Evolutionary conservation across 1,140 invertebrate species (phyloP).

Genomic region (Philotrypesis tridentata): DNA sequence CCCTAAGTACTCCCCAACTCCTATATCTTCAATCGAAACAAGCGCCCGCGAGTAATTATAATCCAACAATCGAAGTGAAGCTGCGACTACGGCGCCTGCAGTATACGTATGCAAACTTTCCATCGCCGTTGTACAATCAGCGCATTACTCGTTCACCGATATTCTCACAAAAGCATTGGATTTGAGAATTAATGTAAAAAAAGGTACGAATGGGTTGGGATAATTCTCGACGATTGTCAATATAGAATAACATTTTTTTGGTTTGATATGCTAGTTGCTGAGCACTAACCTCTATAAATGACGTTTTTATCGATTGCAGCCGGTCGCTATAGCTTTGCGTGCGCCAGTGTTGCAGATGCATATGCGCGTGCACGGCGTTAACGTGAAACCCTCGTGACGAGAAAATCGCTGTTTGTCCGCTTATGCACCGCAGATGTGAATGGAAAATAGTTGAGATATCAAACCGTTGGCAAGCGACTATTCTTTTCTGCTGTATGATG

Average conservation of each 20-base stretch:
- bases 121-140: background rate
- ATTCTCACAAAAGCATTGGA: background rate
- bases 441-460: background rate
- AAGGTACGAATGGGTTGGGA: no score
- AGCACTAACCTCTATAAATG: constrained; percentile 16
- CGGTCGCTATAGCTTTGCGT: background rate
- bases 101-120: background rate
- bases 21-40: background rate
- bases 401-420: background rate
- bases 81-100: background rate
- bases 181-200: no score
- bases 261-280: background rate
- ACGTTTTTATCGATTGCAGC: constrained; percentile 15
- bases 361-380: background rate
- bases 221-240: background rate
- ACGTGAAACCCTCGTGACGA: background rate
- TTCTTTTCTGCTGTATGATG: background rate
- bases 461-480: background rate
- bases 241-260: no score
- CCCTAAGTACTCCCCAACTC: background rate
- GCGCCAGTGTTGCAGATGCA: background rate
- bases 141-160: background rate
- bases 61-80: background rate
- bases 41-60: constrained; percentile 5
- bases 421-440: background rate